Conservation (phyloP, 2,113 vertebrate genomes). For the Rynchops niger region DNA sequence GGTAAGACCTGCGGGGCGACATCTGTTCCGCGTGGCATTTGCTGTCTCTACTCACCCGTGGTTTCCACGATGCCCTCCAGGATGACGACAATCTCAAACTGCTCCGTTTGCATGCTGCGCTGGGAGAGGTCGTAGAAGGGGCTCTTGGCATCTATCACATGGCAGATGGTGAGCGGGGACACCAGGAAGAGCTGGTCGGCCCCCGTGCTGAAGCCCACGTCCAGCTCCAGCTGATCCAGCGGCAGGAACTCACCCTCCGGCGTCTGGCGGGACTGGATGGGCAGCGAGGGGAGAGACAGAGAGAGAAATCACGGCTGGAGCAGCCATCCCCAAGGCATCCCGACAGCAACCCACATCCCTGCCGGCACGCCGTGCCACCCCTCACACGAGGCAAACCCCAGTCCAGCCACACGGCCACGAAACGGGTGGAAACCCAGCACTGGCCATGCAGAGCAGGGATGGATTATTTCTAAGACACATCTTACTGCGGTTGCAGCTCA, state of each 20-base stretch:
- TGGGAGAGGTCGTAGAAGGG: constrained; percentile 98
- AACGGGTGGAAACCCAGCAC: constrained; percentile 6
- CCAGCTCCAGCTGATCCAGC: constrained; percentile 97
- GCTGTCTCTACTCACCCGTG: constrained; percentile 84
- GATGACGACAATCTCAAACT: constrained; percentile 99
- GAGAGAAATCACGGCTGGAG: constrained; percentile 53
- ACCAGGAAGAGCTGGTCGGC: constrained; percentile 99
- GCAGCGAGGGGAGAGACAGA: constrained; percentile 67
- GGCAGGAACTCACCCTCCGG: constrained; percentile 98
- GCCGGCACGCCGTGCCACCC: constrained; percentile 59
- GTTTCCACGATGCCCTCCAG: constrained; percentile 98
- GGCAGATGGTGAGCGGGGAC: constrained; percentile 98
- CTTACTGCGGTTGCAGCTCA: constrained; percentile 9
- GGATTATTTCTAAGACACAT: constrained; percentile 46
- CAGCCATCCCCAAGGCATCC: constrained; percentile 37
- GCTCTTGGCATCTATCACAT: constrained; percentile 98
- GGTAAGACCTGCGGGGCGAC: not conserved
- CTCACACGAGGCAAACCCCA: constrained; percentile 16
- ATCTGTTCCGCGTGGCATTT: not conserved
- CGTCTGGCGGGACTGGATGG: constrained; percentile 93
- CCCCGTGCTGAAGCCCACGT: constrained; percentile 98
- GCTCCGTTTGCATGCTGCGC: constrained; percentile 96
- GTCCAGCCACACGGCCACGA: not conserved
- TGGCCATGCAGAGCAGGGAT: not conserved
- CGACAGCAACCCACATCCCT: not conserved